Evolutionary conservation across 2,888 invertebrate genomes (phyloP).

Genomic region (Xylophagus ater): DNA sequence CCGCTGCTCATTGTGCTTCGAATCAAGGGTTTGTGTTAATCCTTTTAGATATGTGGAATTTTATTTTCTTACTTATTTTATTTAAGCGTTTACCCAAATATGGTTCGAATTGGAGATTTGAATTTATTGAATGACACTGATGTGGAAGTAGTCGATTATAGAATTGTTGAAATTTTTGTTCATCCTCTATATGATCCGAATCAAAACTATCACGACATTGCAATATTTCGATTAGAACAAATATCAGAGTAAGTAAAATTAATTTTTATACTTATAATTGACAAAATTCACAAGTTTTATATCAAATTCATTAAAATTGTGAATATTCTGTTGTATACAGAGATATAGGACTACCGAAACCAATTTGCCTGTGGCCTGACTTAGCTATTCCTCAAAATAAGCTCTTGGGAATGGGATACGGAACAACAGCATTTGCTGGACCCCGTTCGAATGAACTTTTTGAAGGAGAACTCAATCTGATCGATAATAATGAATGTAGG

Average conservation of each 20-base stretch:
- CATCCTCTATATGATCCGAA: constrained; percentile 39
- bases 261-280: constrained; percentile 21
- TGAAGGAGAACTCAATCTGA: constrained; percentile 29
- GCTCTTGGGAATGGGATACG: constrained; percentile 53
- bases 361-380: constrained; percentile 46
- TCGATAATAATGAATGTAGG: constrained; percentile 30
- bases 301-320: background rate
- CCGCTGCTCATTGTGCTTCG: constrained; percentile 17
- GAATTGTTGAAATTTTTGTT: constrained; percentile 30
- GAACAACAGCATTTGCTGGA: constrained; percentile 41
- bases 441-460: constrained; percentile 31
- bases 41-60: background rate
- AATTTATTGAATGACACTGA: constrained; percentile 37
- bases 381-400: constrained; percentile 31
- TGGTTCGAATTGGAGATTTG: constrained; percentile 42
- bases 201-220: constrained; percentile 51
- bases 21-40: background rate
- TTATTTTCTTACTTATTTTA: constrained; percentile 2
- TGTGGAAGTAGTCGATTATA: constrained; percentile 32
- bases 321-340: constrained; percentile 2
- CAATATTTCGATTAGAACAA: constrained; percentile 42
- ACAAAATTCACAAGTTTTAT: constrained; percentile 21
- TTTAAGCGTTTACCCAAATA: constrained; percentile 26
- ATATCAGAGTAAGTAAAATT: constrained; percentile 8
- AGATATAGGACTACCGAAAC: constrained; percentile 32